These are phyloP conservation scores for Hippocampus guttulatus DNA, from an alignment of 2,113 vertebrate species.

Conservation along the genomic window DNA sequence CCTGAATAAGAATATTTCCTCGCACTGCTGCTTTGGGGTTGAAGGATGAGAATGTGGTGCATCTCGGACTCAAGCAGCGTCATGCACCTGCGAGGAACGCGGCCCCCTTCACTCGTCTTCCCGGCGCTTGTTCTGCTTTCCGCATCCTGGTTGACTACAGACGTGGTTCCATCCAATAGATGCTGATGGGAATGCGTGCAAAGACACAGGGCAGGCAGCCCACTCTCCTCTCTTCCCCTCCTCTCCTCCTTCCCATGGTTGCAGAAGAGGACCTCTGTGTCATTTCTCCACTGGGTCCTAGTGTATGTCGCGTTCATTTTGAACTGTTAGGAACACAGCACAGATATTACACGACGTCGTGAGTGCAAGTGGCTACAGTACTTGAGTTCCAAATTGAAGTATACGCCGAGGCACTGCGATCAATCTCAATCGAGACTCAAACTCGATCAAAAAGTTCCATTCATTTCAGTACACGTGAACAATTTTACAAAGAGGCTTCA, in stretches of 20 bases:
- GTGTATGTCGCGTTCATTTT: slow-evolving; percentile 24
- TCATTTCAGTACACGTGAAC: too few relatives aligned
- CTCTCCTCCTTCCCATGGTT: slow-evolving; percentile 65
- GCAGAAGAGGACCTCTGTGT: slow-evolving; percentile 55
- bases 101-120: slow-evolving; percentile 5
- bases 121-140: slow-evolving; percentile 37
- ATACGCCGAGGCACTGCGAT: neutral
- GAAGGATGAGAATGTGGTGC: slow-evolving; percentile 51
- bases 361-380: neutral
- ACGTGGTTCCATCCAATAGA: slow-evolving; percentile 37
- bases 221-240: slow-evolving; percentile 43
- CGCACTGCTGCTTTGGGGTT: slow-evolving; percentile 55
- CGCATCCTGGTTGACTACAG: slow-evolving; percentile 58
- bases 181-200: slow-evolving; percentile 60
- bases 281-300: slow-evolving; percentile 69
- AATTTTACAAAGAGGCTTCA: too few relatives aligned
- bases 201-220: slow-evolving; percentile 40
- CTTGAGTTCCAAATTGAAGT: neutral
- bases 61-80: slow-evolving; percentile 36
- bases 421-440: too few relatives aligned
- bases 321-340: neutral
- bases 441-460: too few relatives aligned
- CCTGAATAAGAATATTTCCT: slow-evolving; percentile 56
- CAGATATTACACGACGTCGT: neutral
- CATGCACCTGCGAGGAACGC: neutral